Evolutionary conservation across 2,113 vertebrate species (phyloP), one percentile per base, ranked within the genome.

Genomic region (Catharus minimus): DNA sequence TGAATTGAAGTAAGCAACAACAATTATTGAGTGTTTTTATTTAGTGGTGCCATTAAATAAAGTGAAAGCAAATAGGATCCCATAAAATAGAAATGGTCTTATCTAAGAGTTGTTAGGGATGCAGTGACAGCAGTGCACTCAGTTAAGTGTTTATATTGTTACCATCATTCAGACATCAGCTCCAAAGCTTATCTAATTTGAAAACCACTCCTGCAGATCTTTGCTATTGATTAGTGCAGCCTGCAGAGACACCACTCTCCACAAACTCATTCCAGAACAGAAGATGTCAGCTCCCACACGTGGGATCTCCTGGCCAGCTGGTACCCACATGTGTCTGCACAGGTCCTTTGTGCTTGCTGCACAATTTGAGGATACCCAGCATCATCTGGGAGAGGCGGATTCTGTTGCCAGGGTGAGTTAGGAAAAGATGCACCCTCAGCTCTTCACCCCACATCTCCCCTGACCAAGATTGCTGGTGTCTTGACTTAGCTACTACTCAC

Each of bases 51-150:
- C 24, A 3, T 92, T 90, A 94, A 92, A 91, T 46, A 92, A 79
- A 92, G 62, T 0, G 5, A 77, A 93, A 79, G 91, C 69, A 93
- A 91, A 61, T 87, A 93, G 76, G 50, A 84, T 72, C 68, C 36
- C 65, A 71, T 92, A 88, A 95, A 95, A 89, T 36, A 90, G 49
- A 92, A 92, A 75, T 52, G 50, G 62, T n/a, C 66, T 92, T 90
- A 80, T 47, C 43, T 46, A 84, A 89, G 50, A 12, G 69, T 39
- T 62, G 43, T 79, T 82, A 86, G 62, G 38, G 64, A 92, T 68
- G 80, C 88, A 94, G 52, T 66, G 86, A 92, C 88, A 79, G 88
- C 30, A 90, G 66, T 66, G 33, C 83, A 69, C 36, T 88, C 82
- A 92, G 82, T 90, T 82, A 83, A 94, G 73, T 60, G 69, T 61